Percentiles rank a stretch among this genome's conserved stretches.
Evolutionary conservation across 1,140 invertebrate genomes (phyloP).

Genomic region (Cotesia glomerata): DNA sequence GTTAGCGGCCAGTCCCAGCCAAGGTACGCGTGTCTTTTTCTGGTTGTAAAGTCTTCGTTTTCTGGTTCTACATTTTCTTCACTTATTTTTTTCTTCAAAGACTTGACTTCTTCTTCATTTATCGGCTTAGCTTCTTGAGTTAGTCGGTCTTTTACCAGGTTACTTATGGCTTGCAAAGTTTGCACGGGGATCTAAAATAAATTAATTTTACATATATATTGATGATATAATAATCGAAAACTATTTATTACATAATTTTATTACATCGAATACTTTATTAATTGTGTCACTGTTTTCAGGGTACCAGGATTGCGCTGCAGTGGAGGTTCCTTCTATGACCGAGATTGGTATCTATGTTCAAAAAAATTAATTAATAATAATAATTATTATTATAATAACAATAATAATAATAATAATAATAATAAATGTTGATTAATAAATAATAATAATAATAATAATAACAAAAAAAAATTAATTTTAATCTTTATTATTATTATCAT

Average conservation of each 20-base stretch:
- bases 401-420: no score
- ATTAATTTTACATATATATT: not conserved
- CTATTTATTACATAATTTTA: conserved; percentile 8
- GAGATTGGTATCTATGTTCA: conserved; percentile 50
- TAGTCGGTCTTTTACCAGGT: conserved; percentile 1
- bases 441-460: no score
- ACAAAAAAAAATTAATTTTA: no score
- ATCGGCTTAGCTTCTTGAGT: not conserved
- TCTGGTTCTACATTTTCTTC: no score
- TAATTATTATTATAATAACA: no score
- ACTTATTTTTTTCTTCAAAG: no score
- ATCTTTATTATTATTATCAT: not conserved
- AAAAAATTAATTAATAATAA: conserved; percentile 21
- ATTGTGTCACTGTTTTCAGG: conserved; percentile 46
- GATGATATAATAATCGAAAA: not conserved
- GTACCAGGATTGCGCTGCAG: conserved; percentile 43
- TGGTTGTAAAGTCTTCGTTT: not conserved
- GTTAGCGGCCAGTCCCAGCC: not conserved
- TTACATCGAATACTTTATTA: conserved; percentile 48
- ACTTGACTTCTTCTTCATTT: not conserved
- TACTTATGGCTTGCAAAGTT: conserved; percentile 25
- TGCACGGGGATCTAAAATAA: conserved; percentile 18
- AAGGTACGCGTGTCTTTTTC: not conserved
- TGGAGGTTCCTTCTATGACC: conserved; percentile 48
- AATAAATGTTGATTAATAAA: no score